Evolutionary conservation across 1,140 invertebrate species (phyloP).

Genomic region (Diorhabda carinulata): DNA sequence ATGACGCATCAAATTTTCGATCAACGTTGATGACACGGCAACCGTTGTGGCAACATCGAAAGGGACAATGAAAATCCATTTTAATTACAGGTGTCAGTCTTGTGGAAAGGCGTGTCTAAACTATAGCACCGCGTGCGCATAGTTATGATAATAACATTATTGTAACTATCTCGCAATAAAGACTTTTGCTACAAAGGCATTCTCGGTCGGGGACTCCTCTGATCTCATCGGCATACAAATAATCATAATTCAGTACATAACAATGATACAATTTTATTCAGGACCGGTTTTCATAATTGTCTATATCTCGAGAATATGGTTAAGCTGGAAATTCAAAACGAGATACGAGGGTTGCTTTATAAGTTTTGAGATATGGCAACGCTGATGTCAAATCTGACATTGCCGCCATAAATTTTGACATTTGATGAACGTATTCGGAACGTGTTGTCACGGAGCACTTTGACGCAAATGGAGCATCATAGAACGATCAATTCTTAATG

Average conservation of each 20-base stretch:
- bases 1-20: too few relatives aligned
- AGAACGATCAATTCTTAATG: too few relatives aligned
- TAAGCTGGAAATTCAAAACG: too few relatives aligned
- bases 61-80: slow-evolving; percentile 3
- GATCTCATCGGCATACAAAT: slow-evolving; percentile 2
- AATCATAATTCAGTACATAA: neutral
- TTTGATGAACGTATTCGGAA: too few relatives aligned
- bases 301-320: too few relatives aligned
- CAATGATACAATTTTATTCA: slow-evolving; percentile 8
- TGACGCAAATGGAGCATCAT: too few relatives aligned
- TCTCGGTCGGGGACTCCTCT: slow-evolving; percentile 5
- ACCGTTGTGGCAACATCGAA: neutral
- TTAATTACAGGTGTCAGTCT: slow-evolving; percentile 8
- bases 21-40: neutral
- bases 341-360: too few relatives aligned
- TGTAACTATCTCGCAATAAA: slow-evolving; percentile 12
- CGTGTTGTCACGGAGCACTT: too few relatives aligned
- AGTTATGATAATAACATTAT: slow-evolving; percentile 11
- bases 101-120: slow-evolving; percentile 8
- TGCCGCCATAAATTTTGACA: too few relatives aligned
- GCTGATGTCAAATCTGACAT: too few relatives aligned
- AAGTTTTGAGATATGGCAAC: too few relatives aligned
- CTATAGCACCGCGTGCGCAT: slow-evolving; percentile 9
- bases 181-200: slow-evolving; percentile 10
- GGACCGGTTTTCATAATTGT: too few relatives aligned